These are phyloP conservation scores for Fabriciana adippe DNA, from an alignment of 2,888 invertebrate genomes.

Conservation along the genomic window DNA sequence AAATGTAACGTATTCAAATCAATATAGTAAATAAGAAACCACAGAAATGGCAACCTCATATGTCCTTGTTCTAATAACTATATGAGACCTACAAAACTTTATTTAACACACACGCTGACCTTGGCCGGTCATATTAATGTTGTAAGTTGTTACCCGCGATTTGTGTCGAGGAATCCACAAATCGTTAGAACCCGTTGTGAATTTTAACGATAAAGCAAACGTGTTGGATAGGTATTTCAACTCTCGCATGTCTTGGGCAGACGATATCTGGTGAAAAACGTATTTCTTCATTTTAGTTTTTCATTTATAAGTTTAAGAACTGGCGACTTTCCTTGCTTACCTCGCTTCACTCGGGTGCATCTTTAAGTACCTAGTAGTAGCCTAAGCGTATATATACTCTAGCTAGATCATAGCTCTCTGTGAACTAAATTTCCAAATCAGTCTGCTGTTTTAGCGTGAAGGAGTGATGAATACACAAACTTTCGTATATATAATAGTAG, in stretches of 20 bases:
- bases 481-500: too few relatives aligned
- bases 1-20: slow-evolving; percentile 28
- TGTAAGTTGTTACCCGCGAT: slow-evolving; percentile 36
- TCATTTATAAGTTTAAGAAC: too few relatives aligned
- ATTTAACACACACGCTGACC: slow-evolving; percentile 39
- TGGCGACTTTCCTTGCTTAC: too few relatives aligned
- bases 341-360: too few relatives aligned
- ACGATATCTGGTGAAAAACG: background rate
- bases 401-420: too few relatives aligned
- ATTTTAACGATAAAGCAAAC: slow-evolving; percentile 24
- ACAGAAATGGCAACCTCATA: slow-evolving; percentile 28
- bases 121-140: slow-evolving; percentile 35
- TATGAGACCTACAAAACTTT: slow-evolving; percentile 30
- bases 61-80: slow-evolving; percentile 37
- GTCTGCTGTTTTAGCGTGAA: too few relatives aligned
- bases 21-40: slow-evolving; percentile 29
- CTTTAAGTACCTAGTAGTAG: too few relatives aligned
- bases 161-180: slow-evolving; percentile 30
- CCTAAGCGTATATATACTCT: too few relatives aligned
- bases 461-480: too few relatives aligned
- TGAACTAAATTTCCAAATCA: too few relatives aligned
- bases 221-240: slow-evolving; percentile 2
- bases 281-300: too few relatives aligned
- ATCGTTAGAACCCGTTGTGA: slow-evolving; percentile 25
- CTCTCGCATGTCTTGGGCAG: background rate